Percentiles rank a stretch among this genome's conserved stretches.
Evolutionary conservation across 2,888 invertebrate genomes (phyloP).

Genomic region (Erynnis tages): DNA sequence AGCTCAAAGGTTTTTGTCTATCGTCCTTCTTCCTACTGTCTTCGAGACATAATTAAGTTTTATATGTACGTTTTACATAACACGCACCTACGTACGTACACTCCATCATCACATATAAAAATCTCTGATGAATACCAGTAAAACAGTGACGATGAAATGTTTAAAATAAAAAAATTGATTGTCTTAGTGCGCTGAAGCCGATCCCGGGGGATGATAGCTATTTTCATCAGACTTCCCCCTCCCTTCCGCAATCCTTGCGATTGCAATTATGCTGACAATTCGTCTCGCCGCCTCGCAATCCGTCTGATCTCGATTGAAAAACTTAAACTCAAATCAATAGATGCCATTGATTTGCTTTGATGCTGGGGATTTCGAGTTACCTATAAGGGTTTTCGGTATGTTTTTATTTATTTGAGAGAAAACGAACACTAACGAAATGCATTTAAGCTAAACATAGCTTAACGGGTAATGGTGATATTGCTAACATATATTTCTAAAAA

Average conservation of each 20-base stretch:
- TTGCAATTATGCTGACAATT: conserved; percentile 27
- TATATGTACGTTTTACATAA: no score
- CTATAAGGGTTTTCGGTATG: no score
- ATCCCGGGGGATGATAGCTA: conserved; percentile 14
- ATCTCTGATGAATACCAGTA: not conserved
- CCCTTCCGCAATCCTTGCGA: conserved; percentile 14
- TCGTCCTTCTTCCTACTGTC: no score
- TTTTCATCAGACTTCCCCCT: conserved; percentile 15
- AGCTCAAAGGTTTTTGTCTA: no score
- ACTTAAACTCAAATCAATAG: not conserved
- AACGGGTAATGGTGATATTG: no score
- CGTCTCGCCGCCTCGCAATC: conserved; percentile 19
- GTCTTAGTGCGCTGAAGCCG: not conserved
- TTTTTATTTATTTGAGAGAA: no score
- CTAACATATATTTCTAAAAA: no score
- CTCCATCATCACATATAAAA: not conserved
- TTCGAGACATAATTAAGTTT: no score
- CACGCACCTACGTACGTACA: no score
- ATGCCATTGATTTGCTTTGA: conserved; percentile 3
- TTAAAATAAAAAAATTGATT: not conserved
- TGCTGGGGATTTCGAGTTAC: not conserved
- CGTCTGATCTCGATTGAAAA: conserved; percentile 13
- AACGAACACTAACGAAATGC: no score
- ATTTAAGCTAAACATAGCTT: no score
- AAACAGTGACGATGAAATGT: not conserved